Evolutionary conservation across 2,888 invertebrate genomes (phyloP), one percentile per base, ranked within the genome.

Genomic region (Folsomia candida): DNA sequence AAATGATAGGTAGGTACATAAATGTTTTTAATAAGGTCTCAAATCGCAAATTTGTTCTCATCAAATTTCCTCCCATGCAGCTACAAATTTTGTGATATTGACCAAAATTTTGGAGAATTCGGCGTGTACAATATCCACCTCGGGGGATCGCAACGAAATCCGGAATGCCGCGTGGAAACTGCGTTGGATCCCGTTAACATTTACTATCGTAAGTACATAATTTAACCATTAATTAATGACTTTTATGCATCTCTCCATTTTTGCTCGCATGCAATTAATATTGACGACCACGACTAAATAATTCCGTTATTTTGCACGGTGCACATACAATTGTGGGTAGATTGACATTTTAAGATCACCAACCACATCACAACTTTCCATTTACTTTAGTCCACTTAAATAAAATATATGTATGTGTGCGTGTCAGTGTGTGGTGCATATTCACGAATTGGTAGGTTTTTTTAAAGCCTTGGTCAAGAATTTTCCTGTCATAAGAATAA

Each of bases 101-200:
- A 73, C 62, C 67, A 72, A 73, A 72, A 64, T 26, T 75, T 80
- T 28, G 76, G 75, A n/a, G 80, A 81, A 71, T 81, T 81, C 70
- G 81, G 81, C 9, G 79, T 81, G 24, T 81, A 81, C 66, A 68
- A 71, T 37, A 67, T 70, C 11, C 70, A 72, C 37, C 51, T 69
- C 90, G 90, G 80, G 81, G 83, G 64, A 63, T 66, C 54, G 37
- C 59, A 25, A 11, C 63, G 67, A 27, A 67, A 74, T 4, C 54
- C 67, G 3, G 59, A 62, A 2, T 79, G 79, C 24, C 51, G 68
- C 26, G 72, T 73, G n/a, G 73, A 72, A 64, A 71, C 68, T 24
- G 70, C 68, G 20, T 60, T 77, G 80, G 86, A 88, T 70, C 89
- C 92, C 1, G 90, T 89, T 27, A 88, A 90, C 82, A 88, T 89